phyloP scores from a whole-genome alignment of 2,113 vertebrate species.

The Poecilia latipinna region DNA sequence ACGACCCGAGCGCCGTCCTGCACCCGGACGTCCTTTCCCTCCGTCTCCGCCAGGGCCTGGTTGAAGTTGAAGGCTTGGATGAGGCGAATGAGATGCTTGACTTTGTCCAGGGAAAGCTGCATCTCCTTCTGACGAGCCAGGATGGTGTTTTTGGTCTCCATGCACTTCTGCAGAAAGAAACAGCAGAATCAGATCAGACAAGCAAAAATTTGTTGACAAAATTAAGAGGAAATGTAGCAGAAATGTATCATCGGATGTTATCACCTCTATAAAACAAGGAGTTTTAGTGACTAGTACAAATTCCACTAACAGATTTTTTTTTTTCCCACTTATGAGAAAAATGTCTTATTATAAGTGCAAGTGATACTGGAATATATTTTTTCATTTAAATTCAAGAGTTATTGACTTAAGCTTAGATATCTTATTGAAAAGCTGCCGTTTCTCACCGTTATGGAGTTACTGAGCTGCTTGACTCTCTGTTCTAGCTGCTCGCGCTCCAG shows the following conservation, averaged over 20 bases:
- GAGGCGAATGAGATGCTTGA: slow-evolving; percentile 95
- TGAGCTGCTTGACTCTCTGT: slow-evolving; percentile 96
- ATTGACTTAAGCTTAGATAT: too few relatives aligned
- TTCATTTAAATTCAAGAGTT: too few relatives aligned
- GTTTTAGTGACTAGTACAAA: too few relatives aligned
- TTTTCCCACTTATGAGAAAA: too few relatives aligned
- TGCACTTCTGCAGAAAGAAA: slow-evolving; percentile 89
- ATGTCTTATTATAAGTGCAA: too few relatives aligned
- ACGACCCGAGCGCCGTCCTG: slow-evolving; percentile 27
- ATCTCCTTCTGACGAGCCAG: slow-evolving; percentile 97
- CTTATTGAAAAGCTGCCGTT: background rate
- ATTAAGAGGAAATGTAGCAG: too few relatives aligned
- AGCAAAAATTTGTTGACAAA: too few relatives aligned
- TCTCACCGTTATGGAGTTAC: slow-evolving; percentile 94
- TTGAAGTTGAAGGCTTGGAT: slow-evolving; percentile 95
- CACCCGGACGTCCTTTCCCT: slow-evolving; percentile 41
- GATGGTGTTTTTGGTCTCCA: slow-evolving; percentile 98
- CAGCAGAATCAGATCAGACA: slow-evolving; percentile 1
- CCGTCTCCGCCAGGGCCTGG: slow-evolving; percentile 85
- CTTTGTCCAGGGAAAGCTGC: slow-evolving; percentile 96
- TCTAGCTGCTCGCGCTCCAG: slow-evolving; percentile 96
- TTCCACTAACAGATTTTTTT: too few relatives aligned
- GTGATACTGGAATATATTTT: too few relatives aligned
- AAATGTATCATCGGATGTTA: too few relatives aligned
- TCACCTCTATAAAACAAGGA: too few relatives aligned